These are phyloP conservation scores for Uloborus diversus DNA, from an alignment of 1,140 invertebrate species.

Conservation along the genomic window DNA sequence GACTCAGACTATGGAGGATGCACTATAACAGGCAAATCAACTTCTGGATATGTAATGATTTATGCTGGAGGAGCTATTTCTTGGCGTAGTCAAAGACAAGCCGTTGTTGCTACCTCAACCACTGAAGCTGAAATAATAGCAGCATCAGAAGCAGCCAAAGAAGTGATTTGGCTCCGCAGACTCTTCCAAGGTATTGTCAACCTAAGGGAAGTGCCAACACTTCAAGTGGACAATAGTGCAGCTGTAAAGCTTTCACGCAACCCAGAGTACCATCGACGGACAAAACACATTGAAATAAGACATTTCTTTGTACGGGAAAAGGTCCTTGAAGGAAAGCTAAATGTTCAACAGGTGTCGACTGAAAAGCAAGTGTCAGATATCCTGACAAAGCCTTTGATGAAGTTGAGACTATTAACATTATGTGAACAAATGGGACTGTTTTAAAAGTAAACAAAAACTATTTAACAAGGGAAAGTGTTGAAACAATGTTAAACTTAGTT, in stretches of 20 bases:
- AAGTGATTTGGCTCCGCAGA: slow-evolving; percentile 25
- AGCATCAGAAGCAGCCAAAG: slow-evolving; percentile 4
- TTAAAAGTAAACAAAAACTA: neutral
- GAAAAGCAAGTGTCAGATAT: slow-evolving; percentile 62
- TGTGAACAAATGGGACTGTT: slow-evolving; percentile 18
- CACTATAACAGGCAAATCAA: slow-evolving; percentile 45
- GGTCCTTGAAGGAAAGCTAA: slow-evolving; percentile 47
- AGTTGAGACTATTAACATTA: neutral
- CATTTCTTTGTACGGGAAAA: slow-evolving; percentile 64
- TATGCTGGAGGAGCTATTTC: slow-evolving; percentile 11
- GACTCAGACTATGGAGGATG: slow-evolving; percentile 66
- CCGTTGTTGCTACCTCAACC: slow-evolving; percentile 28
- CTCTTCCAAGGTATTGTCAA: neutral
- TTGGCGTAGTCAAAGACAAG: slow-evolving; percentile 34
- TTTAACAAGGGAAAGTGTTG: slow-evolving; percentile 13
- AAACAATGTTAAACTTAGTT: too few species aligned
- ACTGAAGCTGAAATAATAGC: slow-evolving; percentile 44
- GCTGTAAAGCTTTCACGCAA: slow-evolving; percentile 62
- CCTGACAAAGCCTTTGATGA: slow-evolving; percentile 62
- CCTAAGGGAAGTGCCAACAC: neutral
- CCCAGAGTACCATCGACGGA: slow-evolving; percentile 64
- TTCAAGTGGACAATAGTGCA: slow-evolving; percentile 61
- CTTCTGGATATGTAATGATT: slow-evolving; percentile 7
- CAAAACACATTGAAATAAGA: slow-evolving; percentile 65
- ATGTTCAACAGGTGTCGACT: neutral